Percentiles rank a stretch among this genome's conserved stretches.
phyloP scores from a whole-genome alignment of 1,140 invertebrate species.

The Drosophila santomea region DNA sequence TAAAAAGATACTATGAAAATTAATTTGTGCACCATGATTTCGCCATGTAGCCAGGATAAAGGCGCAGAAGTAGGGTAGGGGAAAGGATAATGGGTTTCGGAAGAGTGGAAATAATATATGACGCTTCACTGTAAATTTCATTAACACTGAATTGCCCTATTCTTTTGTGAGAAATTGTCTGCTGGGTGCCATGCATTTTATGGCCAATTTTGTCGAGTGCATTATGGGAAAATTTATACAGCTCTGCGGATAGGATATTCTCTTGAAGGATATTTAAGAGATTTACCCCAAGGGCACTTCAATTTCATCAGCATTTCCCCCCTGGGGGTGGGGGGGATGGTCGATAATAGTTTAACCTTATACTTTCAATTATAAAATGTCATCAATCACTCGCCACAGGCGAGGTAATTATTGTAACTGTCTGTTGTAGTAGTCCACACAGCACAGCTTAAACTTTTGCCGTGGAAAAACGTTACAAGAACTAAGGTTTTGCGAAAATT shows the following conservation, averaged over 20 bases:
- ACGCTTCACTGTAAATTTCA: constrained; percentile 54
- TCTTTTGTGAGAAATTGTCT: constrained; percentile 51
- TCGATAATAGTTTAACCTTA: constrained; percentile 11
- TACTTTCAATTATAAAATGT: constrained; percentile 4
- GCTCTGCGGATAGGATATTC: constrained; percentile 30
- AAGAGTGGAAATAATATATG: constrained; percentile 45
- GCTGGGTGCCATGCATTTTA: constrained; percentile 32
- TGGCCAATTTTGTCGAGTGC: constrained; percentile 57
- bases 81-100: constrained; percentile 2
- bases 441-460: too few species aligned
- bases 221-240: constrained; percentile 55
- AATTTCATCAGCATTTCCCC: constrained; percentile 15
- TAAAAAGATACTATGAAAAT: constrained; percentile 65
- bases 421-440: too few species aligned
- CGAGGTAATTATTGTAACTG: background rate
- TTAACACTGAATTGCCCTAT: constrained; percentile 53
- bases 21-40: constrained; percentile 70
- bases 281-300: constrained; percentile 23
- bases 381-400: background rate
- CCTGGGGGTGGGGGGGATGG: too few species aligned
- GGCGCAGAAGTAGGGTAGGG: background rate
- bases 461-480: too few species aligned
- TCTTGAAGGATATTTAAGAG: constrained; percentile 23
- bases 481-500: too few species aligned
- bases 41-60: background rate